A percentile compares a stretch with the other conserved stretches of the same genome.
Evolutionary conservation across 2,113 vertebrate species (phyloP).

Genomic region (Brienomyrus longianalis): DNA sequence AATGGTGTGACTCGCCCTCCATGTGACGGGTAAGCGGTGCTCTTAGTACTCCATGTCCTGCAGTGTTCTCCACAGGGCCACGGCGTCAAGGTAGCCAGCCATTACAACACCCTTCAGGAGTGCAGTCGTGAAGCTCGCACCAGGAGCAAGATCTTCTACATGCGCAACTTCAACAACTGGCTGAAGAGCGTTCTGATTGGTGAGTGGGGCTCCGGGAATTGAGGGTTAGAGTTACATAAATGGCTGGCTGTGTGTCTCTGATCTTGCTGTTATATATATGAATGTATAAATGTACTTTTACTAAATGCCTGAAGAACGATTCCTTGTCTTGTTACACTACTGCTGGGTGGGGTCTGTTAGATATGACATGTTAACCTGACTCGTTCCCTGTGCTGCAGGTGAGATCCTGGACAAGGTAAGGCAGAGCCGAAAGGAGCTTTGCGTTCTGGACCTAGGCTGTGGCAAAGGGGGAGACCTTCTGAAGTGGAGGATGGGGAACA

Average conservation of each 20-base stretch:
- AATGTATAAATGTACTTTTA: background rate
- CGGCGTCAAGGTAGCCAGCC: slow-evolving; percentile 75
- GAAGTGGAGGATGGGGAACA: slow-evolving; percentile 91
- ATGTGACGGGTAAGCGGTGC: background rate
- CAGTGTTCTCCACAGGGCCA: slow-evolving; percentile 63
- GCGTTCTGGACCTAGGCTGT: slow-evolving; percentile 89
- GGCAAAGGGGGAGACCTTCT: slow-evolving; percentile 95
- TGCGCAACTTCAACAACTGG: slow-evolving; percentile 99
- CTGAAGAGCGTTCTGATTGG: slow-evolving; percentile 93
- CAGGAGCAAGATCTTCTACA: slow-evolving; percentile 84
- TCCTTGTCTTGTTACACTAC: background rate
- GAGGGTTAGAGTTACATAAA: background rate
- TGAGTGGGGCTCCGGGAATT: slow-evolving; percentile 42
- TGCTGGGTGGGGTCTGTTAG: background rate
- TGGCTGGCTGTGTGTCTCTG: background rate
- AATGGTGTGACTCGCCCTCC: background rate
- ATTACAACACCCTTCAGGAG: slow-evolving; percentile 90
- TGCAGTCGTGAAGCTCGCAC: slow-evolving; percentile 77
- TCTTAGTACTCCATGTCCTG: slow-evolving; percentile 16
- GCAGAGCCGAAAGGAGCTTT: slow-evolving; percentile 57
- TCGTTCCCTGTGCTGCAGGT: slow-evolving; percentile 51
- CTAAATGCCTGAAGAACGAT: background rate
- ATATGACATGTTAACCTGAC: background rate
- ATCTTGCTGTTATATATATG: background rate
- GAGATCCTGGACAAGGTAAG: slow-evolving; percentile 80